A percentile compares a stretch with the other conserved stretches of the same genome.
These are phyloP conservation scores for Origma solitaria DNA, from an alignment of 2,113 vertebrate species.

Conservation along the genomic window DNA sequence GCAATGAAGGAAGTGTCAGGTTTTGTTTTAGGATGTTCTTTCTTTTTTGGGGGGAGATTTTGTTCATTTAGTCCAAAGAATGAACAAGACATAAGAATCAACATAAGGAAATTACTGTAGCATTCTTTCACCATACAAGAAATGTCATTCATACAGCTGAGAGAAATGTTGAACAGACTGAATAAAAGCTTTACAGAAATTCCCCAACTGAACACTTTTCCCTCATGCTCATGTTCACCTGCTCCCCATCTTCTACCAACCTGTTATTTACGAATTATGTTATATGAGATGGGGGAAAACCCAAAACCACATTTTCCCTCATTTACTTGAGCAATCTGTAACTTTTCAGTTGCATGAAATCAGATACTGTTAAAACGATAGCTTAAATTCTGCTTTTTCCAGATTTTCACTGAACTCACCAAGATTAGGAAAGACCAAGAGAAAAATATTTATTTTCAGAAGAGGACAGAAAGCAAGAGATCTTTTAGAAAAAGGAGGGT, in stretches of 20 bases:
- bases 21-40: neutral
- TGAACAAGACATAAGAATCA: neutral
- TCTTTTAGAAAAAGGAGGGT: constrained; percentile 51
- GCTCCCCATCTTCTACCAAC: neutral
- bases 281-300: neutral
- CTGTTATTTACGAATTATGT: neutral
- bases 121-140: neutral
- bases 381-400: neutral
- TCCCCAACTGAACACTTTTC: neutral
- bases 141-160: neutral
- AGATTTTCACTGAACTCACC: neutral
- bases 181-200: neutral
- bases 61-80: neutral
- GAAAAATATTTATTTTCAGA: constrained; percentile 36
- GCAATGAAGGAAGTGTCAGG: neutral
- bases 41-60: rapidly evolving
- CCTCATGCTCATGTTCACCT: neutral
- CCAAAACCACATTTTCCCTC: neutral
- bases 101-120: neutral
- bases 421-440: constrained; percentile 1
- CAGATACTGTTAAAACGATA: neutral
- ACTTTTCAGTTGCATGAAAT: neutral
- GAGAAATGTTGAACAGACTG: neutral
- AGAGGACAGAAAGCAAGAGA: constrained; percentile 53
- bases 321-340: neutral